These are phyloP conservation scores for Terrapene triunguis DNA, from an alignment of 2,113 vertebrate genomes.

Conservation along the genomic window DNA sequence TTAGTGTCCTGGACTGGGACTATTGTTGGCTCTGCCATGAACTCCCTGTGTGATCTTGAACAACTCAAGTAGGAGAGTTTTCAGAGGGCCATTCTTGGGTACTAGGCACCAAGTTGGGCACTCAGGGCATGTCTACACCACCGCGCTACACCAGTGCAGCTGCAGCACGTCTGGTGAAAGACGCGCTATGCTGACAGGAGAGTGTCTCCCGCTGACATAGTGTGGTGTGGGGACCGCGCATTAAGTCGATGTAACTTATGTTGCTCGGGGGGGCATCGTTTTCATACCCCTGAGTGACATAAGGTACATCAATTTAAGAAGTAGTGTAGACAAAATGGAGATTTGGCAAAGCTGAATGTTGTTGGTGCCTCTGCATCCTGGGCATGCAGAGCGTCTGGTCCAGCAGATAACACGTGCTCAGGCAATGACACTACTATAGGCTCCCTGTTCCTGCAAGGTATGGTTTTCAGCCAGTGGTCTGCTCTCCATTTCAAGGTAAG, in stretches of 20 bases:
- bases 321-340: neutral
- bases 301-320: too few species aligned
- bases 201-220: too few species aligned
- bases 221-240: too few species aligned
- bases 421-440: neutral
- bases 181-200: too few species aligned
- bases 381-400: neutral
- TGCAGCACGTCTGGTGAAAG: too few species aligned
- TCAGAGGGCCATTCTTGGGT: neutral
- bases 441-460: neutral
- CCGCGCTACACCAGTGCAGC: too few species aligned
- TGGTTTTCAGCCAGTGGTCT: neutral
- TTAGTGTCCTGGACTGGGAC: neutral
- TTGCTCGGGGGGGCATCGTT: too few species aligned
- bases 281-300: too few species aligned
- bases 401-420: neutral
- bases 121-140: too few species aligned
- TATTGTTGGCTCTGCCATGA: neutral
- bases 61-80: neutral
- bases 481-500: neutral
- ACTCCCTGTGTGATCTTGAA: neutral
- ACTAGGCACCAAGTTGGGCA: neutral
- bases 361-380: neutral
- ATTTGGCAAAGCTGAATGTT: neutral
- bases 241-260: too few species aligned